Evolutionary conservation across 2,888 invertebrate genomes (phyloP), one percentile per base, ranked within the genome.

Genomic region (Chaetoderma sp.): DNA sequence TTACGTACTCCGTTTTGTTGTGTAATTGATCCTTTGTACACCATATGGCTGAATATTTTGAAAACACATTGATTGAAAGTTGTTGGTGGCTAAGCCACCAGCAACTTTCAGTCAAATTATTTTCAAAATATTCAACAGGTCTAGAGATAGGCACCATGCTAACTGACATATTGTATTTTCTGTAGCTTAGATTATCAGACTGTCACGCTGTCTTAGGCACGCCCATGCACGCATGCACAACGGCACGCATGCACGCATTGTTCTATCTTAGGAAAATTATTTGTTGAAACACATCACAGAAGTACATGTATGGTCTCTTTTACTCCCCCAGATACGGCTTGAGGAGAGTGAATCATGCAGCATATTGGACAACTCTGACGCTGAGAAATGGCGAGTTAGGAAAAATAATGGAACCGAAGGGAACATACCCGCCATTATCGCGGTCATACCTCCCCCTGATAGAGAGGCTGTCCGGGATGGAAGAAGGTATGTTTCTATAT

Each of bases 381-480:
- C 76, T 5, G 80, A 81, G 33, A 75, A 71, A 27, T 85, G 84
- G 1, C 67, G 77, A 75, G 72, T 80, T 21, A 60, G 64, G 50
- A 77, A 67, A 3, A 52, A 55, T 4, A 23, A 71, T 23, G 82
- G 80, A 1, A 62, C 62, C 21, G 83, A 82, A 58, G 75, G 76
- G 4, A 78, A 78, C 39, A 78, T 83, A 5, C 83, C 85, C 6
- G 79, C 82, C 10, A 78, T 83, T 18, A 71, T 85, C 4, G 73
- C 83, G 27, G 76, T 82, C 4, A 83, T 85, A 33, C 82, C 83
- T 16, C 80, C 83, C 13, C 83, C 83, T 4, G 82, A 84, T 60
- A 75, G 77, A 16, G 70, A 72, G 42, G 80, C 82, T 18, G 75
- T 79, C 30, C 61, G 72, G 42, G 74, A 76, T 60, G 78, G 79